Percentiles rank a stretch among this genome's conserved stretches.
Conservation (phyloP, 2,113 vertebrate species). For the Ammodramus savannarum region DNA sequence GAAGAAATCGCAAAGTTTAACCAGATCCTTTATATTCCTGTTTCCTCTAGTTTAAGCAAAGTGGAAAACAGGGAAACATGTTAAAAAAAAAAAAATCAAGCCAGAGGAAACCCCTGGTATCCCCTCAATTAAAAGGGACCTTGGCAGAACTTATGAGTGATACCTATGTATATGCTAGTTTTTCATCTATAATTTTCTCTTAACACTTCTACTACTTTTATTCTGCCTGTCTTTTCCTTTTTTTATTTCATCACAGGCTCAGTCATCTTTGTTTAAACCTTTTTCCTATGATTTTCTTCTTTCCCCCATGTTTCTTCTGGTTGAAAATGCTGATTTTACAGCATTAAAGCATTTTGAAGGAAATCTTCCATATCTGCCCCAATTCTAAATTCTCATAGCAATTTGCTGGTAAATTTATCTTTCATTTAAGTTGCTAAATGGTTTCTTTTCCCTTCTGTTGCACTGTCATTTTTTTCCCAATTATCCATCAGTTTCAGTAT, state of each 20-base stretch:
- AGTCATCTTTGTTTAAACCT: background rate
- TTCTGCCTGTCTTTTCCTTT: background rate
- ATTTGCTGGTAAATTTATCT: background rate
- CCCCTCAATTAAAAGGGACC: background rate
- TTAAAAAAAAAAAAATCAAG: background rate
- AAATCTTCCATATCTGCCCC: background rate
- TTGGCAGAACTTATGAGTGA: background rate
- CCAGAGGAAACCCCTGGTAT: background rate
- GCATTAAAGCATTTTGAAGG: background rate
- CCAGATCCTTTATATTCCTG: background rate
- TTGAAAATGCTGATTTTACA: background rate
- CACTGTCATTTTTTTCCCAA: background rate
- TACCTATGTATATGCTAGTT: background rate
- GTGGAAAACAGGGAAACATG: background rate
- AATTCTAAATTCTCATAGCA: background rate
- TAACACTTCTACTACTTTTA: background rate
- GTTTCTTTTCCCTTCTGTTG: background rate
- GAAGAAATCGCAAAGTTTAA: background rate
- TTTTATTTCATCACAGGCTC: background rate
- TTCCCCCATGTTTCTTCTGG: background rate
- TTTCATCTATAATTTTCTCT: background rate
- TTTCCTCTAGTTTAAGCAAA: background rate
- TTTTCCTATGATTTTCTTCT: background rate
- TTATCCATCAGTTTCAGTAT: background rate
- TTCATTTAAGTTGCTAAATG: conserved; percentile 12